Percentiles rank a stretch among this genome's conserved stretches.
Conservation (phyloP, 2,113 vertebrate genomes). For the Sus scrofa region T2T-Sscrofa CM000826.6:143396501-143397000, state of each 20-base stretch:
- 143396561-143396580: not conserved
- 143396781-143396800: not conserved
- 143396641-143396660: not conserved
- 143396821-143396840: not conserved
- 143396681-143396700: not conserved
- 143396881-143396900: not conserved
- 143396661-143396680: not conserved
- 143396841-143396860: not conserved
- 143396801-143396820: not conserved
- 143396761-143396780: slow-evolving; percentile 22
- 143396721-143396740: not conserved
- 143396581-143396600: rapidly evolving
- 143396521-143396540: not conserved
- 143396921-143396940: not conserved
- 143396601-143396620: not conserved
- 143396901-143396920: not conserved
- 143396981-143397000: not conserved
- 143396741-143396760: not conserved
- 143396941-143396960: not conserved
- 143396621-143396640: not conserved
- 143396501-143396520: not conserved
- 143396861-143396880: not conserved
- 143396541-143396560: not conserved
- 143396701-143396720: not conserved
- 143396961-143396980: not conserved